Evolutionary conservation across 1,140 invertebrate species (phyloP).

Genomic region (Grapholita molesta): DNA sequence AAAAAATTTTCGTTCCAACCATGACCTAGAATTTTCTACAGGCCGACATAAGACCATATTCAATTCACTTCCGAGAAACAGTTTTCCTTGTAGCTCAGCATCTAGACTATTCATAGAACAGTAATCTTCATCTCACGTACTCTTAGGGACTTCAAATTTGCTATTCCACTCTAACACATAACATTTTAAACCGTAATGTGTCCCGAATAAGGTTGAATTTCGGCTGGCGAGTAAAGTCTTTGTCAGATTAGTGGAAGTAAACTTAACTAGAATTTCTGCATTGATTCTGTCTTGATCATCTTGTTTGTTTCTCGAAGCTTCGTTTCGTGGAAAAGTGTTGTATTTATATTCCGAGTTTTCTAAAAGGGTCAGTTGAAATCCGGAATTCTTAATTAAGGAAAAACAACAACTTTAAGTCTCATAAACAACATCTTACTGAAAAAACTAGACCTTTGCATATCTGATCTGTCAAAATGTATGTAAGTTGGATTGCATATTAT

Average conservation of each 20-base stretch:
- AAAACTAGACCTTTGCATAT: background rate
- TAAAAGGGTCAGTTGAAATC: background rate
- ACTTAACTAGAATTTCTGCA: conserved; percentile 7
- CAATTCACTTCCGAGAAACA: background rate
- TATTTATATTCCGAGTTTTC: background rate
- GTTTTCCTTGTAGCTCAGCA: background rate
- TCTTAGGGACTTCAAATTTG: background rate
- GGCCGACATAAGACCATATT: background rate
- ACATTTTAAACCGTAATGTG: background rate
- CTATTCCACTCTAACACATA: background rate
- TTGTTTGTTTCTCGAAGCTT: conserved; percentile 3
- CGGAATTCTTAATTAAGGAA: background rate
- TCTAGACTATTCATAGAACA: background rate
- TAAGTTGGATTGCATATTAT: too few species aligned
- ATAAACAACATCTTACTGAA: background rate
- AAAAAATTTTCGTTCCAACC: background rate
- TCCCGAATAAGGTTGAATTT: background rate
- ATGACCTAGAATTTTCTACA: background rate
- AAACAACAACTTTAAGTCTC: background rate
- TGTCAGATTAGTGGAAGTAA: background rate
- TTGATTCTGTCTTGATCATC: conserved; percentile 3
- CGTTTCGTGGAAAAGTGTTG: background rate
- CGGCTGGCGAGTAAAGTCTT: background rate
- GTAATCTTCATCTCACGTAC: background rate
- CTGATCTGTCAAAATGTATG: too few species aligned